A percentile compares a stretch with the other conserved stretches of the same genome.
Conservation (phyloP, 2,797 vertebrate species). For the Scomberomorus guttatus region DNA sequence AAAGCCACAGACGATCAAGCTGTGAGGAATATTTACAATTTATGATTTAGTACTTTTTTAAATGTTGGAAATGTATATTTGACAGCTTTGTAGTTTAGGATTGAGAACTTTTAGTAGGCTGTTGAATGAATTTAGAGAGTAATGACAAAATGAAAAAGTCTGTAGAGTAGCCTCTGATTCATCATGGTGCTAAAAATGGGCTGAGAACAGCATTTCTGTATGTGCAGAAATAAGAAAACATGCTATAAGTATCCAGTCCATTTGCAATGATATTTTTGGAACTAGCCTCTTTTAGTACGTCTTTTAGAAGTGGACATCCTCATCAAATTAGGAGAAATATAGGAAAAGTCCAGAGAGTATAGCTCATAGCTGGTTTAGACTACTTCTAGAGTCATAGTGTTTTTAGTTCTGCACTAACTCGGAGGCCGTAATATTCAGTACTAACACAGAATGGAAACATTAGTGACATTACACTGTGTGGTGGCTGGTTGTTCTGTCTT, state of each 20-base stretch:
- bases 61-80: too few species aligned
- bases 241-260: background rate
- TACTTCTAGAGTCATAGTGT: background rate
- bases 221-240: background rate
- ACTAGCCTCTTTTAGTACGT: background rate
- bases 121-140: slow-evolving; percentile 1
- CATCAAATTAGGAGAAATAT: background rate
- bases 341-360: background rate
- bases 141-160: background rate
- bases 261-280: background rate
- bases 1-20: too few species aligned
- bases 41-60: too few species aligned
- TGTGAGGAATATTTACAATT: too few species aligned
- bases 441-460: slow-evolving; percentile 44
- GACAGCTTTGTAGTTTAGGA: too few species aligned
- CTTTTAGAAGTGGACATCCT: slow-evolving; percentile 3
- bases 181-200: background rate
- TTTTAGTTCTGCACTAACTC: slow-evolving; percentile 22
- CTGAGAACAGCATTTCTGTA: background rate
- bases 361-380: background rate
- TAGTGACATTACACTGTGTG: slow-evolving; percentile 9
- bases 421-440: slow-evolving; percentile 15
- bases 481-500: slow-evolving; percentile 24
- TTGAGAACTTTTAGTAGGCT: too few species aligned
- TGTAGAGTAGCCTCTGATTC: slow-evolving; percentile 11